phyloP scores from a whole-genome alignment of 1,140 invertebrate genomes.

The Achatina immaculata region DNA sequence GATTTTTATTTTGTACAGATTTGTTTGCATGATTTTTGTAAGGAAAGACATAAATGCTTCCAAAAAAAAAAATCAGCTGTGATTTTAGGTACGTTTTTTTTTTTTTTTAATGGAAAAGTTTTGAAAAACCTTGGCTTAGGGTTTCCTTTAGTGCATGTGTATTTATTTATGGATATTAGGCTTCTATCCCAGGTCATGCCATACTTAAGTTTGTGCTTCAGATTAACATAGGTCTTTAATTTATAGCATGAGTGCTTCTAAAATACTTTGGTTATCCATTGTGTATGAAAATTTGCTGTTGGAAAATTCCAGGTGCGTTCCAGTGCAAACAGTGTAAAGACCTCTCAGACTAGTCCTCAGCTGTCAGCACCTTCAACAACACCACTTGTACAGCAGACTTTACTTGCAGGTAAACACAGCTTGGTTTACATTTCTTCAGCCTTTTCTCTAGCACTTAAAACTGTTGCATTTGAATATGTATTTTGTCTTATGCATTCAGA shows the following conservation, averaged over 20 bases:
- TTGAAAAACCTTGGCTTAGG: background rate
- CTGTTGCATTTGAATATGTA: background rate
- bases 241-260: background rate
- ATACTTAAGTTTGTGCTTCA: background rate
- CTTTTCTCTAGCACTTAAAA: background rate
- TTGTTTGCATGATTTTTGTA: too few relatives aligned
- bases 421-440: too few relatives aligned
- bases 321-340: conserved; percentile 49
- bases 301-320: conserved; percentile 35
- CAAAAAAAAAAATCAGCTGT: too few relatives aligned
- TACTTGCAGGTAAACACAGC: conserved; percentile 35
- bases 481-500: too few relatives aligned
- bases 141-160: too few relatives aligned
- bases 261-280: background rate
- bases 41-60: too few relatives aligned
- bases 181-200: background rate
- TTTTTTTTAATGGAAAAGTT: background rate
- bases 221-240: background rate
- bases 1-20: too few relatives aligned
- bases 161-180: background rate
- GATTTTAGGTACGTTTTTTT: background rate
- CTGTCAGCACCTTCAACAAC: conserved; percentile 34
- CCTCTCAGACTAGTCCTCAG: conserved; percentile 33
- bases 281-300: background rate
- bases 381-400: conserved; percentile 42